These are phyloP conservation scores for Hirudinaria manillensis DNA, from an alignment of 2,888 invertebrate genomes.

Conservation along the genomic window DNA sequence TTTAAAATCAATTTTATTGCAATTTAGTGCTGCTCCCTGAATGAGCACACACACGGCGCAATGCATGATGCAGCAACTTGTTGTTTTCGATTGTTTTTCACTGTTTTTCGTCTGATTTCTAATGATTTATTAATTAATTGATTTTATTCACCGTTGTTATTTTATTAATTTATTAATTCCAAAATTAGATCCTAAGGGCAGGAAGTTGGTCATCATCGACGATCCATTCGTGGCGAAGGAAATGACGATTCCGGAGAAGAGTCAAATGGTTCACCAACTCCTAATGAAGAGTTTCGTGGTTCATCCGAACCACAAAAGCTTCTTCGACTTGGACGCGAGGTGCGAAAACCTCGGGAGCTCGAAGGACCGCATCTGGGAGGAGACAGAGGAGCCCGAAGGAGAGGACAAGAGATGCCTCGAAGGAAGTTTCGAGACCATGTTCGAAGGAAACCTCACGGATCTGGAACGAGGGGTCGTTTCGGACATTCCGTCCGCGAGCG, in stretches of 20 bases:
- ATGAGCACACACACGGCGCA: neutral
- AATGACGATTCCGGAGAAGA: conserved; percentile 1
- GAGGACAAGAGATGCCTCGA: neutral
- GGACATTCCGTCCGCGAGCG: neutral
- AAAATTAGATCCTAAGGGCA: neutral
- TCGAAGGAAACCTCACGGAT: neutral
- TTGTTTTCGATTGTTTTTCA: too few relatives aligned
- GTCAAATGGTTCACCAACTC: neutral
- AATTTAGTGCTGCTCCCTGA: neutral
- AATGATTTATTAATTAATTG: neutral
- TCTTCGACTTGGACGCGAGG: neutral
- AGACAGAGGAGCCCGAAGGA: neutral
- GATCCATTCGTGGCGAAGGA: conserved; percentile 4
- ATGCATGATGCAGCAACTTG: neutral
- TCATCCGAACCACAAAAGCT: neutral
- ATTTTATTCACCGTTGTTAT: neutral
- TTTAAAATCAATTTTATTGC: too few relatives aligned
- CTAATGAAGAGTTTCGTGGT: neutral
- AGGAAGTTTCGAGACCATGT: neutral
- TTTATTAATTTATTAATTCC: too few relatives aligned
- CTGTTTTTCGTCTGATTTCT: neutral
- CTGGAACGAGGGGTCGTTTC: conserved; percentile 11
- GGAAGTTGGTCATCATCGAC: neutral
- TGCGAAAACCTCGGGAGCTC: neutral
- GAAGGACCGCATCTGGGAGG: neutral